Base-by-base conservation (phyloP, 2,113 vertebrate species). In the Zosterops borbonicus region DNA sequence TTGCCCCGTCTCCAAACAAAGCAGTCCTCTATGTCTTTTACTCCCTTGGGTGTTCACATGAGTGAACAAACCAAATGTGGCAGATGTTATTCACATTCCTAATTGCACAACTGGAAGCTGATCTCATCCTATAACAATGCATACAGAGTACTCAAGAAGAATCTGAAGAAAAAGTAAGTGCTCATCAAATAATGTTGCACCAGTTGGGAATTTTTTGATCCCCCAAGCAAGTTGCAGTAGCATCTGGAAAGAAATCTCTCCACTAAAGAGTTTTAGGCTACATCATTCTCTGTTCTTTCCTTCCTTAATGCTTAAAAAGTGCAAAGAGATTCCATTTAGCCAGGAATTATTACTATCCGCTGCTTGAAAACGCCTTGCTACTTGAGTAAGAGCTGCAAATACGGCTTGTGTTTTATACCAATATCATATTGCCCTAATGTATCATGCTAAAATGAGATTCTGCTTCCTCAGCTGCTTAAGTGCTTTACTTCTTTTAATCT, bases 41-140 rank as follows among this genome's bases (percentile, higher is more conserved):
- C 5, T 94, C 90, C 75, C 89, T 89, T 1, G 87, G 74, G 77
- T 58, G 24, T 76, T 92, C 94, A 89, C 23, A 94, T 89, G 89
- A 95, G 68, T 74, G 90, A 97, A 86, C 21, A 95, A 95, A 86
- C 19, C 89, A 95, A 94, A 74, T 89, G 90, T 81, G 80, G 47
- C 92, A 96, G 96, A 97, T 94, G 92, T 95, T 97, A 89, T 83
- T 92, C 87, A 92, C 95, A 95, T 95, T 96, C 81, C 59, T 94
- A 94, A 92, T 91, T 97, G 67, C 82, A 95, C 93, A 95, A 95
- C 87, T 97, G 91, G 91, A 95, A 95, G 82, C 33, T 95, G 91
- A 94, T 90, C 91, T 95, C 93, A 97, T 92, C 46, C 27, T 83
- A 35, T 70, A 96, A 73, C 55, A 91, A 95, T 95, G 75, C 71